phyloP scores from a whole-genome alignment of 2,113 vertebrate genomes.

The Catharus minimus region DNA sequence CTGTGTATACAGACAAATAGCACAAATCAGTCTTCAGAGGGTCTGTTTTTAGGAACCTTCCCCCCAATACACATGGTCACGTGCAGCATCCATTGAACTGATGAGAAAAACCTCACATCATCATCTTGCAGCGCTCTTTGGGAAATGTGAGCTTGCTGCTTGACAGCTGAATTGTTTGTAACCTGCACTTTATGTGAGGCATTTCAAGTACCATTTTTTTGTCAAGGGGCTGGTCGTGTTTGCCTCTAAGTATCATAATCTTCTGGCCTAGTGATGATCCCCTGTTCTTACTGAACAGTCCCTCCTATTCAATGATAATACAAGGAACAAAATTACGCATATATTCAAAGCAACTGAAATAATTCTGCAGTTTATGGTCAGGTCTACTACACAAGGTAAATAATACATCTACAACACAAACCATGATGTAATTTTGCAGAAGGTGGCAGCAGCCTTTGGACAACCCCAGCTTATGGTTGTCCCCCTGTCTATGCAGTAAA shows the following conservation, averaged over 20 bases:
- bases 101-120: neutral
- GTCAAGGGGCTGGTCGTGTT: neutral
- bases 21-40: neutral
- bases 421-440: neutral
- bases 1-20: neutral
- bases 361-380: neutral
- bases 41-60: neutral
- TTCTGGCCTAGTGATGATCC: neutral
- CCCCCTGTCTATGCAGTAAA: neutral
- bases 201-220: neutral
- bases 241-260: neutral
- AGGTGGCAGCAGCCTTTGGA: neutral
- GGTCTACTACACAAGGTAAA: neutral
- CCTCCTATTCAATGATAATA: fast-evolving
- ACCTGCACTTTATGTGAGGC: neutral
- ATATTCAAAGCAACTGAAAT: neutral
- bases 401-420: fast-evolving
- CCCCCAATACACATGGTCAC: neutral
- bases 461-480: neutral
- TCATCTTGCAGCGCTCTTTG: fast-evolving
- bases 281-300: neutral
- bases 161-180: neutral
- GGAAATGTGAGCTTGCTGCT: neutral
- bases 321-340: neutral
- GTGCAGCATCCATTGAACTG: neutral